These are phyloP conservation scores for Pygoscelis antarcticus DNA, from an alignment of 2,113 vertebrate genomes.

Conservation along the genomic window DNA sequence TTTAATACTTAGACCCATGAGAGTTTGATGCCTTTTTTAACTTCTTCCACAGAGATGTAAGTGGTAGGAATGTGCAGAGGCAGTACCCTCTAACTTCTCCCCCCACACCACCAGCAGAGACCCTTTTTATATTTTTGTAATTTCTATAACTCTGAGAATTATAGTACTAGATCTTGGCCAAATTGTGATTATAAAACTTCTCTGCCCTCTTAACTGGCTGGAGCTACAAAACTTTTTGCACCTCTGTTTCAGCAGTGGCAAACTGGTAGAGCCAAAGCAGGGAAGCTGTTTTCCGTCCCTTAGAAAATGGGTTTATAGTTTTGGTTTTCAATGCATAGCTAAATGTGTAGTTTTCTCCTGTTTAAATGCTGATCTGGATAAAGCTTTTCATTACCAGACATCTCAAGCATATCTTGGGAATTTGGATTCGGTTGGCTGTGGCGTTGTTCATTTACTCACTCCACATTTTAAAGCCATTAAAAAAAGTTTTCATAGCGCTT, in stretches of 20 bases:
- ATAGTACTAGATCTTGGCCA: not conserved
- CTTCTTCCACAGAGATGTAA: not conserved
- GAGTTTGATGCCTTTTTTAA: not conserved
- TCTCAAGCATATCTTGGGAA: not conserved
- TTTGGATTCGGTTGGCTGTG: not conserved
- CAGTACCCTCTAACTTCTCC: not conserved
- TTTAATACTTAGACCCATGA: not conserved
- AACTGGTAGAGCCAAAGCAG: not conserved
- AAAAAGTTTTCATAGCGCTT: not conserved
- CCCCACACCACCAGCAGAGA: not conserved
- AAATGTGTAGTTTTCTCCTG: not conserved
- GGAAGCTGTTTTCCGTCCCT: not conserved
- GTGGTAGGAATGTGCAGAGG: not conserved
- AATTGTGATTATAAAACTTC: not conserved
- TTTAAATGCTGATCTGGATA: not conserved
- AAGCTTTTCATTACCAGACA: not conserved
- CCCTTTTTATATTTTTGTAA: not conserved
- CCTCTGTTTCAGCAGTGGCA: not conserved
- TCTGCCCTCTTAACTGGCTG: not conserved
- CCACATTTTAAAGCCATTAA: not conserved
- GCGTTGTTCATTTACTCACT: not conserved
- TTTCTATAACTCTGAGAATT: not conserved
- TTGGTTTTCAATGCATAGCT: not conserved
- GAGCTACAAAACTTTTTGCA: not conserved
- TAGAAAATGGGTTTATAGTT: not conserved